Base-by-base conservation (phyloP, 1,140 invertebrate genomes). In the Heliconius nattereri region DNA sequence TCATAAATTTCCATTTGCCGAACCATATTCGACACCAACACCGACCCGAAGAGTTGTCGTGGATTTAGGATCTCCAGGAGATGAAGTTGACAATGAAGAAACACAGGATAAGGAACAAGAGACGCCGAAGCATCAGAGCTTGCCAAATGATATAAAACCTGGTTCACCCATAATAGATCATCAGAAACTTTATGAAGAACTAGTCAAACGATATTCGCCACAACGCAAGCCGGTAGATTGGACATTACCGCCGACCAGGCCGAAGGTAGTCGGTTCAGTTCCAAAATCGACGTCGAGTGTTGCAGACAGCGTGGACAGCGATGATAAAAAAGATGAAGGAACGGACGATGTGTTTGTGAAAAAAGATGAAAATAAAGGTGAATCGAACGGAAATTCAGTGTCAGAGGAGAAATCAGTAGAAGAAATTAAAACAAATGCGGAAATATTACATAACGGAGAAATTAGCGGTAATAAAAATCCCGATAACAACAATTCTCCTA, bases 1-100 rank as follows among this genome's bases (percentile, higher is more conserved):
- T 77, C 92, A 91, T 81, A 95, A 95, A 84, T 94, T 94, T 79
- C 93, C 94, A 73, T 94, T 95, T 78, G 94, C 93, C 29, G 94
- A 95, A 78, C 94, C 93, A 26, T 94, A 92, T 75, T 85, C 89
- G 5, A 91, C 93, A 19, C 94, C 94, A 49, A 90, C 91, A 26
- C 91, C 92, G 26, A 85, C 87, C 26, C 86, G 93, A 2, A 86
- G 85, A 79, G 87, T 94, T 54, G 54, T 90, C 19, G 83, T 94
- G 1, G 90, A 93, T 75, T 85, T 93, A 29, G 91, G 88, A 29
- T 81, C 90, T 0, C 54, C 85, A 1, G 85, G 88, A n/a, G 87
- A 87, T 66, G 86, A 84, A 13, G 90, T 91, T 75, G 90, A 93
- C 84, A 92, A 91, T 73, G 77, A 88, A 40, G 86, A 90, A 73